Percentiles rank a stretch among this genome's conserved stretches.
phyloP scores from a whole-genome alignment of 2,888 invertebrate genomes.

The Lycia hirtaria region DNA sequence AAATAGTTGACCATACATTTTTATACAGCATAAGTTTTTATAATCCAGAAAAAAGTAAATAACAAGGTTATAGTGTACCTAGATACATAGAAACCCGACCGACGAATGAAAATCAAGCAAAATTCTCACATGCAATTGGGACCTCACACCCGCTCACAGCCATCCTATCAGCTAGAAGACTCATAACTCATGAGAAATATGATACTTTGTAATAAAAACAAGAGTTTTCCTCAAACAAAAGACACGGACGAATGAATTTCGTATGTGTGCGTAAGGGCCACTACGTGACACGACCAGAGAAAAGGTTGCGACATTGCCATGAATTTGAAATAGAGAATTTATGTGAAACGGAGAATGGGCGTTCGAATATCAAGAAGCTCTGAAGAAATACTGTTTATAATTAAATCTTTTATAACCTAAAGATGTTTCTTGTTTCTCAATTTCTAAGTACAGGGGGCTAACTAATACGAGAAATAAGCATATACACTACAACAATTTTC shows the following conservation, averaged over 20 bases:
- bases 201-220: conserved; percentile 40
- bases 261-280: conserved; percentile 45
- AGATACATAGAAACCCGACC: conserved; percentile 4
- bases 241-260: conserved; percentile 48
- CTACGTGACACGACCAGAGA: conserved; percentile 55
- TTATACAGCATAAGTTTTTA: too few species aligned
- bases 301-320: conserved; percentile 52
- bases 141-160: conserved; percentile 29
- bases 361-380: conserved; percentile 29
- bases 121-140: conserved; percentile 2
- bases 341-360: conserved; percentile 38
- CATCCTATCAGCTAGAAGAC: conserved; percentile 35
- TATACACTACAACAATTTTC: too few species aligned
- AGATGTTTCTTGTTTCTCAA: too few species aligned
- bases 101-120: neutral
- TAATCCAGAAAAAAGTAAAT: neutral
- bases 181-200: conserved; percentile 40
- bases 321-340: conserved; percentile 54
- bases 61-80: neutral
- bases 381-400: conserved; percentile 6
- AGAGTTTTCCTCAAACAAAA: conserved; percentile 48
- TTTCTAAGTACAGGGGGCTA: too few species aligned
- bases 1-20: too few species aligned
- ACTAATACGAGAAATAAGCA: too few species aligned
- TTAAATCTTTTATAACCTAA: conserved; percentile 12